Conservation (phyloP, 2,113 vertebrate species). For the Brevimyrus niger region DNA sequence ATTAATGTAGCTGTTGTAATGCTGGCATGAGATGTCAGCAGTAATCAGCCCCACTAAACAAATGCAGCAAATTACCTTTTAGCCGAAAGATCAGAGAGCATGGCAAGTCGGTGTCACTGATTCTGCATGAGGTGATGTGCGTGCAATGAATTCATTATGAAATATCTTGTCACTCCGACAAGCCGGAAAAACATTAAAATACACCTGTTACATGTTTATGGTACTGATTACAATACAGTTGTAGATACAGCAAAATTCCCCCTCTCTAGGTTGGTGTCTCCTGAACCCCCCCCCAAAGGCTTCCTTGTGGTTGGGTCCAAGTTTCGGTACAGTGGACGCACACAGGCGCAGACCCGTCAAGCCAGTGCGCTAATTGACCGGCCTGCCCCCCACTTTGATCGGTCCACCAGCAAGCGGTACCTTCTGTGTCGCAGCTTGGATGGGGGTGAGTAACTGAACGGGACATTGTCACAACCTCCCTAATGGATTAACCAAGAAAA, state of each 20-base stretch:
- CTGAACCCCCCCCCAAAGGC: conserved; percentile 92
- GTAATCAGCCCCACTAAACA: background rate
- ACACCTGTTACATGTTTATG: background rate
- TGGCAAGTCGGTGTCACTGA: background rate
- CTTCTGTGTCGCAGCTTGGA: conserved; percentile 94
- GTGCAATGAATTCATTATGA: background rate
- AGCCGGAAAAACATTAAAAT: background rate
- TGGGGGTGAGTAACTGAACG: conserved; percentile 66
- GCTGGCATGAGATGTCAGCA: background rate
- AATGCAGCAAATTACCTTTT: background rate
- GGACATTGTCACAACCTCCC: background rate
- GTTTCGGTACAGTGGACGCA: conserved; percentile 94
- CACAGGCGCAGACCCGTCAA: conserved; percentile 91
- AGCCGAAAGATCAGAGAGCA: background rate
- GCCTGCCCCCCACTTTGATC: conserved; percentile 87
- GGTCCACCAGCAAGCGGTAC: conserved; percentile 91
- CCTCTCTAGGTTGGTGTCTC: conserved; percentile 77
- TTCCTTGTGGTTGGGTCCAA: conserved; percentile 98
- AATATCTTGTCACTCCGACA: background rate
- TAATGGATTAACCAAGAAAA: background rate
- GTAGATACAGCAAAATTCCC: background rate
- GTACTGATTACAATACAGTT: background rate
- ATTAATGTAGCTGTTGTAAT: background rate
- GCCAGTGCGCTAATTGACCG: conserved; percentile 90
- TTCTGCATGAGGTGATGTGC: background rate